Conservation (phyloP, 2,113 vertebrate genomes). For the Egretta garzetta region DNA sequence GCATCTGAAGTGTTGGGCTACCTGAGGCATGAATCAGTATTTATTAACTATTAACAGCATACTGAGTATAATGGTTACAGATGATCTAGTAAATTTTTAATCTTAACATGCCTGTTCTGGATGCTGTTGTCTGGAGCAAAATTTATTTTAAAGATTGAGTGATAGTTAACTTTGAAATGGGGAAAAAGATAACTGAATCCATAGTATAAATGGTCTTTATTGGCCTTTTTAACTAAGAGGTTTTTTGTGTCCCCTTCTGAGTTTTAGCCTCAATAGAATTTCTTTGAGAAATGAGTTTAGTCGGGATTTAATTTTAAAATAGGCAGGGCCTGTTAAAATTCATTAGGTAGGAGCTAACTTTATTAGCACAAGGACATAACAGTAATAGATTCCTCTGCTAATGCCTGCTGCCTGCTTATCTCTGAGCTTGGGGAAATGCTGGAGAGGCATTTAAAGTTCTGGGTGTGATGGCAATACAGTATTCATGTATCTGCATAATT, state of each 20-base stretch:
- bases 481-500: not conserved
- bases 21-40: not conserved
- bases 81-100: not conserved
- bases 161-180: not conserved
- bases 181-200: not conserved
- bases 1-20: not conserved
- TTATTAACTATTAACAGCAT: not conserved
- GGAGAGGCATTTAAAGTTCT: not conserved
- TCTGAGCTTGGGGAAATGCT: not conserved
- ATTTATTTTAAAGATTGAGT: not conserved
- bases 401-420: not conserved
- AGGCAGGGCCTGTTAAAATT: not conserved
- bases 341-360: not conserved
- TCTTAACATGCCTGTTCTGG: not conserved
- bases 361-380: not conserved
- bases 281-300: not conserved
- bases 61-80: not conserved
- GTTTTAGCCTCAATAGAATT: not conserved
- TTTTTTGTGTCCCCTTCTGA: fast-evolving
- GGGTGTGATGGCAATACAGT: fast-evolving
- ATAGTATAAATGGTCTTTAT: not conserved
- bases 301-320: not conserved
- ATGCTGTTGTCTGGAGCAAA: not conserved
- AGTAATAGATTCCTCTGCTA: not conserved
- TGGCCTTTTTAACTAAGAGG: not conserved